phyloP scores from a whole-genome alignment of 2,113 vertebrate species.

The Oenanthe melanoleuca region DNA sequence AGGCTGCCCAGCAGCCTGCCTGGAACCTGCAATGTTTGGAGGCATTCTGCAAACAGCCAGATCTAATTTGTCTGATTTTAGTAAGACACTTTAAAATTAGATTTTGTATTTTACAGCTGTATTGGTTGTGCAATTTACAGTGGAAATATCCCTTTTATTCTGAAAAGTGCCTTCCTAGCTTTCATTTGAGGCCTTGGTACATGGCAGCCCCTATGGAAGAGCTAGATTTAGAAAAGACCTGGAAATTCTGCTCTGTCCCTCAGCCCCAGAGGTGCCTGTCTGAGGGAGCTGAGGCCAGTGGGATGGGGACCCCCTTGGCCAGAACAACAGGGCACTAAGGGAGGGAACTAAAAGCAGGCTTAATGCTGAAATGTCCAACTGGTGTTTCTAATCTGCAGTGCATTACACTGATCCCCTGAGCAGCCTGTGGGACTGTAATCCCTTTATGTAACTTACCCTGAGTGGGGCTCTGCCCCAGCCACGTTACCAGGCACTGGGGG shows the following conservation, averaged over 20 bases:
- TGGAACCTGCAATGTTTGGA: neutral
- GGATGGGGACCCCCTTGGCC: neutral
- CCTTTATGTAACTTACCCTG: neutral
- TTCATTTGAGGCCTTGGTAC: neutral
- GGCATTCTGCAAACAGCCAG: neutral
- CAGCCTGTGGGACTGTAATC: neutral
- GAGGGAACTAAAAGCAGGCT: neutral
- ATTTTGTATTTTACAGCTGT: neutral
- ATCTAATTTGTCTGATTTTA: neutral
- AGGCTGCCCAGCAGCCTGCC: neutral
- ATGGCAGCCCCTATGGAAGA: neutral
- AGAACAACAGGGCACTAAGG: neutral
- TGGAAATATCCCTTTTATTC: neutral
- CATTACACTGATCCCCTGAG: neutral
- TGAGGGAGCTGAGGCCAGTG: neutral
- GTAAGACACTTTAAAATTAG: neutral
- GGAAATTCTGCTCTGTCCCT: neutral
- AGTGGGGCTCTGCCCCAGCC: fast-evolving
- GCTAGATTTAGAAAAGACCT: neutral
- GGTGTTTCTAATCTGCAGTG: neutral
- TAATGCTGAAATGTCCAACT: neutral
- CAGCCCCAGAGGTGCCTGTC: neutral
- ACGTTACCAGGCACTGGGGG: fast-evolving
- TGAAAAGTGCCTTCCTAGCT: neutral
- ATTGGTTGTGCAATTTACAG: neutral